Evolutionary conservation across 2,888 invertebrate species (phyloP), one percentile per base, ranked within the genome.

Genomic region (Lasius fuliginosus): DNA sequence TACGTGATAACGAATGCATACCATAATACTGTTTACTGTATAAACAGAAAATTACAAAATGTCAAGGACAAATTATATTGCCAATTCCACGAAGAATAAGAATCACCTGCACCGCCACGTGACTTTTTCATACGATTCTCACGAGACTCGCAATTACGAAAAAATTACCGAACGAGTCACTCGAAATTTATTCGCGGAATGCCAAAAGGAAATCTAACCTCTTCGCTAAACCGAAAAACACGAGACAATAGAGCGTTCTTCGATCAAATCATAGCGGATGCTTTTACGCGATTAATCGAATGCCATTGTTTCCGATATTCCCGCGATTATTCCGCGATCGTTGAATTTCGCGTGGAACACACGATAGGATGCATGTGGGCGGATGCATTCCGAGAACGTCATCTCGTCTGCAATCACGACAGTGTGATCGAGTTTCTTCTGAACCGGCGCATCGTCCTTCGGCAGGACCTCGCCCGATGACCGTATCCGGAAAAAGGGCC

Each of bases 291-390:
- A 69, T 69, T 69, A 33, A 30, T 49, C 18, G 68, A 68, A 69
- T 53, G 23, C 8, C 42, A 67, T 69, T 69, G 6, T 53, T 23
- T 33, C 53, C 30, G 23, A 69, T 11, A 33, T 11, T 53, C 18
- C 62, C 69, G 33, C 69, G 18, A 33, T 12, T 53, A 33, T n/a
- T 12, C 33, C 53, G 36, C 18, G 36, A 60, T 15, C 23, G 23
- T 71, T 18, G 18, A 23, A 27, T 60, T 68, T 36, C 8, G 62
- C 84, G 64, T 79, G 87, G n/a, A 83, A 85, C 76, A 69, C 71
- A 68, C 60, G 42, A 71, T 15, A 67, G 2, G 9, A 64, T 67
- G 71, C 90, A 87, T 86, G 91, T 88, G 85, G 74, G 68, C 67
- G 71, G 68, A 40, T 64, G 86, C 46, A 67, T 83, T 84, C 69